A percentile compares a stretch with the other conserved stretches of the same genome.
phyloP scores from a whole-genome alignment of 1,140 invertebrate species.

The Drosophila insularis region DNA sequence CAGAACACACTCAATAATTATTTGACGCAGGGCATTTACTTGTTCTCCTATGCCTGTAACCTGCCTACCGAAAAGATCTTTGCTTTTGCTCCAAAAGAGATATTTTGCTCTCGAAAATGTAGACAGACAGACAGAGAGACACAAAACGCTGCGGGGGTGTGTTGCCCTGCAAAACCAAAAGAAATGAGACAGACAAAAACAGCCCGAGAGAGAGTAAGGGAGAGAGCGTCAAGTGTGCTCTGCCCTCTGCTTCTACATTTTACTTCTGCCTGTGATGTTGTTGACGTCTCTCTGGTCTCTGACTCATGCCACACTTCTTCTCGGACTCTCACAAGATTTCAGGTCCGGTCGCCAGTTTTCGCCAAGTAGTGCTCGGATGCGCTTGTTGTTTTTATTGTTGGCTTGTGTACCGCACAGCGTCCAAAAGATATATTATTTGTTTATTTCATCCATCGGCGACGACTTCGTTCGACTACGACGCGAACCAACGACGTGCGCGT shows the following conservation, averaged over 20 bases:
- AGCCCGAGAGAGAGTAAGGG: neutral
- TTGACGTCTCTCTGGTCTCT: conserved; percentile 21
- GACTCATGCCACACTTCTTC: conserved; percentile 35
- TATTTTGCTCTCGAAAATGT: conserved; percentile 28
- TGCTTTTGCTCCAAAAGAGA: conserved; percentile 19
- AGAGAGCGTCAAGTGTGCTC: conserved; percentile 7
- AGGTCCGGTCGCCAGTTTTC: conserved; percentile 47
- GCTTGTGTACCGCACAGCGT: conserved; percentile 28
- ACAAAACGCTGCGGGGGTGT: conserved; percentile 58
- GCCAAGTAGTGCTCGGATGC: conserved; percentile 56
- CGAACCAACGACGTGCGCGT: neutral
- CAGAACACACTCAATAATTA: neutral
- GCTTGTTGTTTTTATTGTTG: conserved; percentile 42
- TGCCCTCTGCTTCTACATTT: conserved; percentile 10
- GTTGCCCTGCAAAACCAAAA: conserved; percentile 29
- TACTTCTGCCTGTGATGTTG: neutral
- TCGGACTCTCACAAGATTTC: conserved; percentile 35
- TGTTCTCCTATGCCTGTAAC: conserved; percentile 2
- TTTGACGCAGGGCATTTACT: conserved; percentile 1
- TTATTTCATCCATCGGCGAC: conserved; percentile 50
- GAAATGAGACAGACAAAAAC: neutral
- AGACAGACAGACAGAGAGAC: conserved; percentile 24
- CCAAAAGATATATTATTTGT: conserved; percentile 55
- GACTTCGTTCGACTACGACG: conserved; percentile 16
- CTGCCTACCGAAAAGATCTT: conserved; percentile 25